phyloP scores from a whole-genome alignment of 2,113 vertebrate species.

The Ardeotis arabs region DNA sequence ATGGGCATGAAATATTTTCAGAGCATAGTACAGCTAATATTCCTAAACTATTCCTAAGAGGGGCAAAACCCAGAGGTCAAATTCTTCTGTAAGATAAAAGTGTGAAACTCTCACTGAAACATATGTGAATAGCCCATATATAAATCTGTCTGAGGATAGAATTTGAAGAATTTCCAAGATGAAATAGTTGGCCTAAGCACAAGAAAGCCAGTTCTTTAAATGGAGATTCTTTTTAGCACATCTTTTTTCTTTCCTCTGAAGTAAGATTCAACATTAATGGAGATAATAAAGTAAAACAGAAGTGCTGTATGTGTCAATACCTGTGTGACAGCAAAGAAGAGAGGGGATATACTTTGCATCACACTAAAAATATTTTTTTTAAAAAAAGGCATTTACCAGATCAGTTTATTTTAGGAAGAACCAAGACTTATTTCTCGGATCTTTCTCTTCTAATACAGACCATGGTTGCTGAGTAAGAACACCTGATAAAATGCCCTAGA shows the following conservation, averaged over 20 bases:
- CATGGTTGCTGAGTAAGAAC: slow-evolving; percentile 44
- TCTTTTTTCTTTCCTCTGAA: background rate
- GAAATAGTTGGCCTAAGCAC: slow-evolving; percentile 10
- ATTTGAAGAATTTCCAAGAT: slow-evolving; percentile 50
- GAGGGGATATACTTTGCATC: background rate
- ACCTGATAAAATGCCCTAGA: slow-evolving; percentile 71
- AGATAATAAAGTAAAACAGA: background rate
- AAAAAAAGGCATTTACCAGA: background rate
- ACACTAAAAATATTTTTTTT: background rate
- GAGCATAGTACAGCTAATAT: background rate
- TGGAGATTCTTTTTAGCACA: background rate
- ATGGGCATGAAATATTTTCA: slow-evolving; percentile 37
- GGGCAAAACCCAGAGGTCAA: slow-evolving; percentile 48
- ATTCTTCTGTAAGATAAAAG: slow-evolving; percentile 60
- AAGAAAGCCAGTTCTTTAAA: background rate
- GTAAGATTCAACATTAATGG: background rate
- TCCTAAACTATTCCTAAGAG: slow-evolving; percentile 30
- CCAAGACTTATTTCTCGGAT: background rate
- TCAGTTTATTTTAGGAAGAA: background rate
- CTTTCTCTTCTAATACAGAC: slow-evolving; percentile 19
- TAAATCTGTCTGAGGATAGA: slow-evolving; percentile 50
- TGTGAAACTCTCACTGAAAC: slow-evolving; percentile 35
- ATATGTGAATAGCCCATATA: slow-evolving; percentile 22
- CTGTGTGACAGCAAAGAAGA: background rate
- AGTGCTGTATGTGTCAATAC: background rate